Conservation (phyloP, 2,888 invertebrate species). For the Gerris lacustris region DNA sequence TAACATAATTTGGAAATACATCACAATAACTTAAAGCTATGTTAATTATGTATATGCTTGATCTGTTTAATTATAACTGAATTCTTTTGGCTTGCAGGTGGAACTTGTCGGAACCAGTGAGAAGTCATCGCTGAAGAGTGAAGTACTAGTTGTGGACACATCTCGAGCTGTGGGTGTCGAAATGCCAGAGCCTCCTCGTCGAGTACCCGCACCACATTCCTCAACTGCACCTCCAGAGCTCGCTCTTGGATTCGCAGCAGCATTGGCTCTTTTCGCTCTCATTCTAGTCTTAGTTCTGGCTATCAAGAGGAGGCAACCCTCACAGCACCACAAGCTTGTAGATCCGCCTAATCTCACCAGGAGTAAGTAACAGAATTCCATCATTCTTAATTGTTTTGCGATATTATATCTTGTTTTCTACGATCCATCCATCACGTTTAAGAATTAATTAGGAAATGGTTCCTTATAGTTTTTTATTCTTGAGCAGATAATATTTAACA, state of each 20-base stretch:
- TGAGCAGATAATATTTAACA: too few relatives aligned
- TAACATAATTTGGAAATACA: too few relatives aligned
- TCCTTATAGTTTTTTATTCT: too few relatives aligned
- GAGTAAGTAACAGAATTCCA: slow-evolving; percentile 17
- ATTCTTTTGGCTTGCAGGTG: slow-evolving; percentile 20
- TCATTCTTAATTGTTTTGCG: too few relatives aligned
- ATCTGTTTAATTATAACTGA: too few relatives aligned
- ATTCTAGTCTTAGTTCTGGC: slow-evolving; percentile 18
- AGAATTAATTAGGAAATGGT: too few relatives aligned
- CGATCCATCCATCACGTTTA: too few relatives aligned
- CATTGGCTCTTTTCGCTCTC: slow-evolving; percentile 20
- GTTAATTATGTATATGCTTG: too few relatives aligned
- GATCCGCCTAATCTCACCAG: slow-evolving; percentile 18
- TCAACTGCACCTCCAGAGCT: slow-evolving; percentile 16
- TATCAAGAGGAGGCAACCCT: slow-evolving; percentile 19
- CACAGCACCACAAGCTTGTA: slow-evolving; percentile 15
- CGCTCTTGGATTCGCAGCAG: slow-evolving; percentile 19
- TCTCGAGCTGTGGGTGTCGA: slow-evolving; percentile 24
- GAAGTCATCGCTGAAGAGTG: slow-evolving; percentile 20
- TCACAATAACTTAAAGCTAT: too few relatives aligned
- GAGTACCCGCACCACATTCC: slow-evolving; percentile 17
- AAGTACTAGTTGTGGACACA: slow-evolving; percentile 25
- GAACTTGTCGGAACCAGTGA: slow-evolving; percentile 22
- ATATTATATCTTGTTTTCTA: too few relatives aligned
- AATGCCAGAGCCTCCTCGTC: slow-evolving; percentile 14